These are phyloP conservation scores for Sesia apiformis DNA, from an alignment of 2,888 invertebrate genomes.

Conservation along the genomic window DNA sequence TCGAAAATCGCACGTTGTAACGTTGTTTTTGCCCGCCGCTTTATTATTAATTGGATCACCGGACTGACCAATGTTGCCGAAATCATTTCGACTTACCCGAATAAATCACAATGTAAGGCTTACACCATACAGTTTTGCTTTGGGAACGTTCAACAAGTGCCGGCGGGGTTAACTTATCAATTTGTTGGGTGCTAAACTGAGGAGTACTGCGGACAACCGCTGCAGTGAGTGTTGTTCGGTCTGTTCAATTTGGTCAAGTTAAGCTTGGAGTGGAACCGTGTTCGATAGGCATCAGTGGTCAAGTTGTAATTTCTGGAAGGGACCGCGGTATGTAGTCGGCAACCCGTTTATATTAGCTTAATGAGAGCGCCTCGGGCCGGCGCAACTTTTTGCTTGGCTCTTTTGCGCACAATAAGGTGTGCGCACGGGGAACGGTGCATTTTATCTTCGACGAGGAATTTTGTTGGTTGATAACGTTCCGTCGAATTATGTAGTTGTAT, in stretches of 20 bases:
- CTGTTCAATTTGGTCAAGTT: constrained; percentile 48
- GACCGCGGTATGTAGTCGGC: constrained; percentile 27
- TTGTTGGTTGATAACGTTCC: background rate
- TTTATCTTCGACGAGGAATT: background rate
- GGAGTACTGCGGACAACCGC: constrained; percentile 28
- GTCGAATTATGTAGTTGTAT: background rate
- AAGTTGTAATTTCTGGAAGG: constrained; percentile 37
- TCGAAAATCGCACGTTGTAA: constrained; percentile 61
- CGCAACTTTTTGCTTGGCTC: constrained; percentile 12
- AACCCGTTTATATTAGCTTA: constrained; percentile 55
- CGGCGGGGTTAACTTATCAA: constrained; percentile 44
- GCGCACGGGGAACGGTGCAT: background rate
- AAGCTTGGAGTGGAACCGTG: background rate
- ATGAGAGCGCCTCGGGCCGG: constrained; percentile 30
- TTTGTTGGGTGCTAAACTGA: constrained; percentile 36
- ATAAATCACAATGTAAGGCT: constrained; percentile 25
- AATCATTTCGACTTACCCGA: constrained; percentile 19
- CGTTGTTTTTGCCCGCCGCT: constrained; percentile 52
- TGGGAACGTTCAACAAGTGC: constrained; percentile 31
- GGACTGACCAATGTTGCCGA: constrained; percentile 4
- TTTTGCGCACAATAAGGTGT: constrained; percentile 18
- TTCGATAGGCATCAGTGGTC: constrained; percentile 6
- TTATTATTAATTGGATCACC: constrained; percentile 71
- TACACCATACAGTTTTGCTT: constrained; percentile 10
- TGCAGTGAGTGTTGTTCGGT: constrained; percentile 35